Evolutionary conservation across 2,888 invertebrate species (phyloP).

Genomic region (Eristalinus aeneus): DNA sequence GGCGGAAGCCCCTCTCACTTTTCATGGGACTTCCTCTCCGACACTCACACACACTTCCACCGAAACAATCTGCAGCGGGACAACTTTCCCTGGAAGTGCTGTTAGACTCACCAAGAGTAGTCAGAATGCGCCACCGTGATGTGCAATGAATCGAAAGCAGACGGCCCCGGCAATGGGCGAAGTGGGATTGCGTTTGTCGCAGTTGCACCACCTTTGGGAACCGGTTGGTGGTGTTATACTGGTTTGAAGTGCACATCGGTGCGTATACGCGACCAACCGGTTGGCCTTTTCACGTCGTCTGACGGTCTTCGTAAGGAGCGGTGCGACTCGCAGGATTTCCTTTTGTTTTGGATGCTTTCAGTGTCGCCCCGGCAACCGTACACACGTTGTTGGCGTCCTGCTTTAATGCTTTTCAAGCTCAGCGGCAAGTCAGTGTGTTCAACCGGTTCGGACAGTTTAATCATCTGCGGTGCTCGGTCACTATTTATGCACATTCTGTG

Average conservation of each 20-base stretch:
- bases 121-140: neutral
- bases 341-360: neutral
- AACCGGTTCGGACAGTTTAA: neutral
- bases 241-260: slow-evolving; percentile 6
- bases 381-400: neutral
- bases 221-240: slow-evolving; percentile 25
- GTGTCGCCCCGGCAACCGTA: neutral
- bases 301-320: neutral
- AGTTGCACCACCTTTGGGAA: slow-evolving; percentile 10
- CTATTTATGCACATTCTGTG: neutral
- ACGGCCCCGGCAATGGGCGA: neutral
- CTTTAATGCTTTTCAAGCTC: neutral
- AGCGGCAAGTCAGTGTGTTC: neutral
- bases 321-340: neutral
- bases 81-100: slow-evolving; percentile 39
- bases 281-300: neutral
- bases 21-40: slow-evolving; percentile 7
- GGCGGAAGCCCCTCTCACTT: neutral
- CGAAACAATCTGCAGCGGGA: slow-evolving; percentile 24
- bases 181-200: neutral
- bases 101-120: neutral
- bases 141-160: neutral
- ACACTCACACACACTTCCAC: slow-evolving; percentile 29
- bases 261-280: slow-evolving; percentile 34
- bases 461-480: neutral